phyloP scores from a whole-genome alignment of 92 coral and sea anemone species.

The Virgularia gustaviana region DNA sequence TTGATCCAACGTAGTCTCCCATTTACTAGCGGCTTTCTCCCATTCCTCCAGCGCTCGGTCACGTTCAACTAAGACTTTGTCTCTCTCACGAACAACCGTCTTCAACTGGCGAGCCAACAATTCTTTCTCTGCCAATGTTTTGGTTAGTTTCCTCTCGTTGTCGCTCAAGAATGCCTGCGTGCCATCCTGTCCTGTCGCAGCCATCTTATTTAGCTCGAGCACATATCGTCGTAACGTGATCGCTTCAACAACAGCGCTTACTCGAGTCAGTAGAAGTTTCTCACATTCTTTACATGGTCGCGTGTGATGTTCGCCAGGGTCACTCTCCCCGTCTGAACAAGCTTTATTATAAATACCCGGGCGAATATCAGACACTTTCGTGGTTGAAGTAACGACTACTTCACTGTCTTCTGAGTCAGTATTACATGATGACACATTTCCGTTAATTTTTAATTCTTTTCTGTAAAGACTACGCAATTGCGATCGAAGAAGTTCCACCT shows the following conservation, averaged over 20 bases:
- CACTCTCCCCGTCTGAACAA: slow-evolving; percentile 24
- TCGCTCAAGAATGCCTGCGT: slow-evolving; percentile 69
- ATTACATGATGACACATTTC: not conserved
- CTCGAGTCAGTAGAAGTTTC: slow-evolving; percentile 59
- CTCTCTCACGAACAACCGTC: slow-evolving; percentile 80
- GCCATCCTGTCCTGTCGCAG: slow-evolving; percentile 66
- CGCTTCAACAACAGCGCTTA: slow-evolving; percentile 83
- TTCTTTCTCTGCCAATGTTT: slow-evolving; percentile 86
- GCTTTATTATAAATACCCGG: slow-evolving; percentile 5
- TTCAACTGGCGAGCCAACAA: slow-evolving; percentile 83
- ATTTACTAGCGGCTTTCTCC: slow-evolving; percentile 93
- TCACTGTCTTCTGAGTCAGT: slow-evolving; percentile 33
- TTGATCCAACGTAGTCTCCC: slow-evolving; percentile 95
- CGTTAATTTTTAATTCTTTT: slow-evolving; percentile 37
- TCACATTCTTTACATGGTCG: slow-evolving; percentile 87
- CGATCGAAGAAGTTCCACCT: slow-evolving; percentile 71
- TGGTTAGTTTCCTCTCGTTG: slow-evolving; percentile 69
- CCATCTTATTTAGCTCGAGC: slow-evolving; percentile 68
- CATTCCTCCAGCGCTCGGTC: slow-evolving; percentile 94
- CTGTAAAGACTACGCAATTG: slow-evolving; percentile 59
- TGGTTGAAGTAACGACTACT: not conserved
- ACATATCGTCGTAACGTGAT: slow-evolving; percentile 79
- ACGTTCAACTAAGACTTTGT: slow-evolving; percentile 67
- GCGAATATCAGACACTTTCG: not conserved
- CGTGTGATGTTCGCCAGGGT: slow-evolving; percentile 56